Evolutionary conservation across 2,797 vertebrate genomes (phyloP).

Genomic region (Pangasius krempfi): DNA sequence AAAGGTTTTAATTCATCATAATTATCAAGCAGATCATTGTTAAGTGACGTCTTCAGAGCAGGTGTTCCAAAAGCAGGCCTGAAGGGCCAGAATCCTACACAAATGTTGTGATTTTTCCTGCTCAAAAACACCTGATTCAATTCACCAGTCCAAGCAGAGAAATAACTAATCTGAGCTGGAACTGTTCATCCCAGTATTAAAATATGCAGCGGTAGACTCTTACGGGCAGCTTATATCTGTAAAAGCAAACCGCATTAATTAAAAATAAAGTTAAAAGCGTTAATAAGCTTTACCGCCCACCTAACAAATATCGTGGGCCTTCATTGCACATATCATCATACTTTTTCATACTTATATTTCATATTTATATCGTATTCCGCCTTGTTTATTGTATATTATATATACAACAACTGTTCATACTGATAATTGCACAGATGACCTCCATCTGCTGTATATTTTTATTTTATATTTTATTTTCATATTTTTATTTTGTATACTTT

Average conservation of each 20-base stretch:
- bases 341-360: too few relatives aligned
- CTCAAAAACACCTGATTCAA: background rate
- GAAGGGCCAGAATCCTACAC: background rate
- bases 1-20: constrained; percentile 6
- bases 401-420: too few relatives aligned
- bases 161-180: background rate
- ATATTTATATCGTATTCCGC: too few relatives aligned
- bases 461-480: too few relatives aligned
- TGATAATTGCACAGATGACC: too few relatives aligned
- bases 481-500: too few relatives aligned
- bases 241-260: background rate
- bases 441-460: too few relatives aligned
- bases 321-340: too few relatives aligned
- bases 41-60: background rate
- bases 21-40: background rate
- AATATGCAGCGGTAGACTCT: background rate
- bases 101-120: background rate
- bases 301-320: too few relatives aligned
- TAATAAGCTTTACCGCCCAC: too few relatives aligned
- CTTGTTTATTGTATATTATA: too few relatives aligned
- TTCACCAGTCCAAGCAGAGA: background rate
- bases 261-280: background rate
- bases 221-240: background rate
- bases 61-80: background rate
- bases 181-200: background rate